Evolutionary conservation across 92 coral and sea anemone genomes (phyloP).

Genomic region (Umimayanthus kanabou): DNA sequence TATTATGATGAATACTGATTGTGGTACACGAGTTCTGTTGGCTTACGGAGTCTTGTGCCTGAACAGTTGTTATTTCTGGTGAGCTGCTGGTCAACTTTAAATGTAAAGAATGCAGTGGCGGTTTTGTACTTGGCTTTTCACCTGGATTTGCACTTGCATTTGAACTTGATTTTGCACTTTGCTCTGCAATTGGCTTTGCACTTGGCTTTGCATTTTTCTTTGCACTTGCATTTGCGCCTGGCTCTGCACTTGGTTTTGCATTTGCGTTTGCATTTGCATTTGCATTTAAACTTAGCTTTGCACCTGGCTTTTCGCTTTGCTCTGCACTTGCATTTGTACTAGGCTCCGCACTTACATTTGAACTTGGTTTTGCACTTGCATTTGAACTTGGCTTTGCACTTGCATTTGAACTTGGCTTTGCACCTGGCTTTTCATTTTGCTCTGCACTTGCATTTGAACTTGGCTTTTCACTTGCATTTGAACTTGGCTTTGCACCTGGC

Average conservation of each 20-base stretch:
- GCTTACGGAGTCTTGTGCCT: background rate
- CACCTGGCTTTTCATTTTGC: background rate
- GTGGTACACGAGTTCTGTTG: slow-evolving; percentile 37
- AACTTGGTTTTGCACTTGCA: background rate
- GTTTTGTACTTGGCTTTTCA: background rate
- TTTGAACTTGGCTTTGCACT: background rate
- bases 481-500: background rate
- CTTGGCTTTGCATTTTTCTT: background rate
- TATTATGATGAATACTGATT: slow-evolving; percentile 47
- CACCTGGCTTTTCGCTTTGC: background rate
- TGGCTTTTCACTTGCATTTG: background rate
- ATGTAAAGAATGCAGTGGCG: background rate
- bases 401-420: background rate
- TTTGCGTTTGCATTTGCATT: background rate
- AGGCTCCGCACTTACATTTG: background rate
- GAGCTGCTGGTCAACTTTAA: background rate
- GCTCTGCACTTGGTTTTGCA: background rate
- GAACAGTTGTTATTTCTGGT: background rate
- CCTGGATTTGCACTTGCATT: background rate
- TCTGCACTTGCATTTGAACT: background rate
- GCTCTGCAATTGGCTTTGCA: background rate
- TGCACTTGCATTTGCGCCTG: background rate
- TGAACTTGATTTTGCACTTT: background rate
- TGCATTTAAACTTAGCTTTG: background rate
- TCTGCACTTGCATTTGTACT: background rate